Conservation (phyloP, 2,797 vertebrate species). For the Tauraco hartlaubi region DNA sequence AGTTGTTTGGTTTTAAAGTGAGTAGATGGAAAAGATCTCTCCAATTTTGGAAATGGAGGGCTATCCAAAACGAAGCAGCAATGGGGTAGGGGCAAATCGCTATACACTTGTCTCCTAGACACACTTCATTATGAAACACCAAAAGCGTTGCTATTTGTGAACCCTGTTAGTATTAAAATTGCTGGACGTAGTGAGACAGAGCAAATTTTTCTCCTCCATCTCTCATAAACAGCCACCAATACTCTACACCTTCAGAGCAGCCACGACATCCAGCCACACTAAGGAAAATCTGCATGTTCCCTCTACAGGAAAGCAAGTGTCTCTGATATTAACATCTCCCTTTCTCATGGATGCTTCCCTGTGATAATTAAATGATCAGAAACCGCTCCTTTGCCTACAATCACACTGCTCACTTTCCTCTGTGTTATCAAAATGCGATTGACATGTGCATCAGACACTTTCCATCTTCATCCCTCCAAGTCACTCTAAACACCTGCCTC, state of each 20-base stretch:
- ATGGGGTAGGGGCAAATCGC: background rate
- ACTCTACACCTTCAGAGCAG: background rate
- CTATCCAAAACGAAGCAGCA: background rate
- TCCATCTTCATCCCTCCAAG: background rate
- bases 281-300: background rate
- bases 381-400: background rate
- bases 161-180: background rate
- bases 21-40: background rate
- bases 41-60: background rate
- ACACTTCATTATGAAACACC: background rate
- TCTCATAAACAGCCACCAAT: background rate
- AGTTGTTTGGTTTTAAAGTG: background rate
- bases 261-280: accelerated
- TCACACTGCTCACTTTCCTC: accelerated
- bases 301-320: background rate
- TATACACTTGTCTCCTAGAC: background rate
- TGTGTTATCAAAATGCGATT: background rate
- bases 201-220: background rate
- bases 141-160: background rate
- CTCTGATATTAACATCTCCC: background rate
- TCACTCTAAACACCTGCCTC: background rate
- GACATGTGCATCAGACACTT: background rate
- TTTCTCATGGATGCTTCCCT: background rate
- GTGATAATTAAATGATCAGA: background rate
- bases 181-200: background rate